Conservation (phyloP, 1,140 invertebrate genomes). For the Asbolus verrucosus region DNA sequence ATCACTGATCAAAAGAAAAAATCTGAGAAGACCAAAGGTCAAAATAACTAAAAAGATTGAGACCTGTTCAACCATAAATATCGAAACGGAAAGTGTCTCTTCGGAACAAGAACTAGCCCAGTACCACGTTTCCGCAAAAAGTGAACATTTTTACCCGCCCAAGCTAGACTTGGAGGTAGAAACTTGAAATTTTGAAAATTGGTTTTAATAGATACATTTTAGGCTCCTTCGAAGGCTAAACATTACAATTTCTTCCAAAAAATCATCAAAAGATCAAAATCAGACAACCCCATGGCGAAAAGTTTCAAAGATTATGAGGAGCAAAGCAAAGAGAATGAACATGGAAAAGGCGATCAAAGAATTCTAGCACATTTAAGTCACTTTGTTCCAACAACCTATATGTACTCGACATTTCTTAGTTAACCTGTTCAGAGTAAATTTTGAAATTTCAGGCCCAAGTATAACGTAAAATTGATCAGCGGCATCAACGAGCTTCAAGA, state of each 20-base stretch:
- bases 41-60: slow-evolving; percentile 28
- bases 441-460: slow-evolving; percentile 5
- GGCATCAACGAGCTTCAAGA: slow-evolving; percentile 12
- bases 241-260: slow-evolving; percentile 11
- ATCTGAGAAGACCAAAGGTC: background rate
- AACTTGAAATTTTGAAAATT: too few species aligned
- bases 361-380: background rate
- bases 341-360: background rate
- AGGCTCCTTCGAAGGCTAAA: too few species aligned
- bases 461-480: slow-evolving; percentile 13
- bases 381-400: background rate
- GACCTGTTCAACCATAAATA: slow-evolving; percentile 7
- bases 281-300: too few species aligned
- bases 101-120: slow-evolving; percentile 9
- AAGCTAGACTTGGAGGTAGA: too few species aligned
- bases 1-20: background rate
- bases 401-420: background rate
- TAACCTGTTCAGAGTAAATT: background rate
- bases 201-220: too few species aligned
- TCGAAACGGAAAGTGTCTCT: background rate
- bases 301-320: background rate
- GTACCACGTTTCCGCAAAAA: background rate
- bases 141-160: background rate
- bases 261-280: slow-evolving; percentile 6
- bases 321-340: too few species aligned